These are phyloP conservation scores for Zalophus californianus DNA, from an alignment of 2,797 vertebrate species.

Conservation along the genomic window DNA sequence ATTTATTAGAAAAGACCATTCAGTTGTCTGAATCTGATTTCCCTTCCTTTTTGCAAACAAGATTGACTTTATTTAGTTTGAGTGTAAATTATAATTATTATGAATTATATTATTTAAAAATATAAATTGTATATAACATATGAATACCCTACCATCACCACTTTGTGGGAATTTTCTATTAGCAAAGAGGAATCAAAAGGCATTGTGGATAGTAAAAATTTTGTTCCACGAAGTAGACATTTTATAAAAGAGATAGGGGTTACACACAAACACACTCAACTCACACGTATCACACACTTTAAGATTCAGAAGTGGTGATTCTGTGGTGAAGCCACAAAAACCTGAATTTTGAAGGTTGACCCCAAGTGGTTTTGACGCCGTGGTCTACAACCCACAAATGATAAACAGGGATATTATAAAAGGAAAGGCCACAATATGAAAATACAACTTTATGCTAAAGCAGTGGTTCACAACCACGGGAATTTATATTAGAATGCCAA, in stretches of 20 bases:
- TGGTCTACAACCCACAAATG: not conserved
- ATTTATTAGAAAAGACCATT: not conserved
- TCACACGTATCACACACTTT: not conserved
- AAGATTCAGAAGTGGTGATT: not conserved
- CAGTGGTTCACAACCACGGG: not conserved
- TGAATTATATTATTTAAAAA: not conserved
- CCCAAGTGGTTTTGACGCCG: not conserved
- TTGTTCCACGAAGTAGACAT: not conserved
- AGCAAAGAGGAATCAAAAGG: not conserved
- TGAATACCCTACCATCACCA: not conserved
- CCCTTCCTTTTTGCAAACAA: conserved; percentile 20
- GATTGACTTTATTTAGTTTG: not conserved
- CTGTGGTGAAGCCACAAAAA: not conserved
- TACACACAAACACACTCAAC: not conserved
- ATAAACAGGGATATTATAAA: not conserved
- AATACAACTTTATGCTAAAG: not conserved
- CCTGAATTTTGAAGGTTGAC: not conserved
- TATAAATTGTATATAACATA: not conserved
- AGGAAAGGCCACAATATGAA: not conserved
- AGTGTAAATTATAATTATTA: not conserved
- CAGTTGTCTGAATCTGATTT: not conserved
- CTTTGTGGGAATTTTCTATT: not conserved
- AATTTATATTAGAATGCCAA: not conserved
- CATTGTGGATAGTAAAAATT: not conserved
- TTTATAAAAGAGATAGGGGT: not conserved